A percentile compares a stretch with the other conserved stretches of the same genome.
These are phyloP conservation scores for Rallus crepitans DNA, from an alignment of 2,797 vertebrate species.

Conservation along the genomic window DNA sequence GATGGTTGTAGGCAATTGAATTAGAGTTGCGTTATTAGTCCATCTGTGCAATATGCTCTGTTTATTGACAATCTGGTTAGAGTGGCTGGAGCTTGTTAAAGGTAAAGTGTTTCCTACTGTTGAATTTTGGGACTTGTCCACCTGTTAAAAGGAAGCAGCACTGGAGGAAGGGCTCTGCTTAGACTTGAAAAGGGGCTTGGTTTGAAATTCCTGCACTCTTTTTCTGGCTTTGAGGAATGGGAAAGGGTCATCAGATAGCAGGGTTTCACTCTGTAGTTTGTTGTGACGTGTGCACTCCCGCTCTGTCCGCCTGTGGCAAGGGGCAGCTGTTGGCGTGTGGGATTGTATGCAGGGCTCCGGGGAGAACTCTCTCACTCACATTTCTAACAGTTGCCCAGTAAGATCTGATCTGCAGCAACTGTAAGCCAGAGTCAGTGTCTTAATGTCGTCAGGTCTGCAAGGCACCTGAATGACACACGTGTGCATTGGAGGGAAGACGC, in stretches of 20 bases:
- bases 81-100: slow-evolving; percentile 66
- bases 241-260: not conserved
- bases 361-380: not conserved
- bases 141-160: not conserved
- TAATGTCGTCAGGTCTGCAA: not conserved
- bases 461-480: not conserved
- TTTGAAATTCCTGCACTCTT: not conserved
- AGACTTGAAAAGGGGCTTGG: not conserved
- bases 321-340: not conserved
- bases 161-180: not conserved
- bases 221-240: not conserved
- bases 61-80: slow-evolving; percentile 75
- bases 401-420: not conserved
- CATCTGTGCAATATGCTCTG: slow-evolving; percentile 75
- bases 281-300: fast-evolving
- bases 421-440: not conserved
- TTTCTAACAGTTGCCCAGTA: not conserved
- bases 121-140: slow-evolving; percentile 39
- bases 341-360: not conserved
- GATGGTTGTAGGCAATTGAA: slow-evolving; percentile 77
- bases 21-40: slow-evolving; percentile 72
- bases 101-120: slow-evolving; percentile 56
- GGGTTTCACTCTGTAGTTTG: not conserved
- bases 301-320: fast-evolving
- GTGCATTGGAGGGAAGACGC: not conserved